Conservation (phyloP, 2,797 vertebrate species). For the Enteromius fasciolatus region DNA sequence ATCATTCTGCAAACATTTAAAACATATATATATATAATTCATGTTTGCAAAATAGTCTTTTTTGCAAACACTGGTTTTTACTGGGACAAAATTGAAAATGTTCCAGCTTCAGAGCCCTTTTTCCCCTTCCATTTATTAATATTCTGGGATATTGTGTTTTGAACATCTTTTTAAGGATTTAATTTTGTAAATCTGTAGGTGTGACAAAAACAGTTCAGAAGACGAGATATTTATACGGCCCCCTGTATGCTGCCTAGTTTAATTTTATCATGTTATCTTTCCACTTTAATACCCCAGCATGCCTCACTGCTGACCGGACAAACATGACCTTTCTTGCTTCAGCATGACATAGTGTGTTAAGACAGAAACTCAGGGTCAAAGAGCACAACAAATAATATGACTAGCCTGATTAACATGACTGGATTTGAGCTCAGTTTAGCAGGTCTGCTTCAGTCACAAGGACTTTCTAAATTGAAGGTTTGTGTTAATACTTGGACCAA, state of each 20-base stretch:
- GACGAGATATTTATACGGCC: background rate
- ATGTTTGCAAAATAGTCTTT: background rate
- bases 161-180: constrained; percentile 26
- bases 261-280: constrained; percentile 45
- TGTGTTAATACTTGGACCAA: constrained; percentile 33
- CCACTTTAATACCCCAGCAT: constrained; percentile 37
- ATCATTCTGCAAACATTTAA: constrained; percentile 25
- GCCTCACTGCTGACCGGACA: constrained; percentile 20
- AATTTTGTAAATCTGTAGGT: constrained; percentile 57
- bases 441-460: constrained; percentile 16
- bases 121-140: background rate
- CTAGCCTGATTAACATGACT: constrained; percentile 23
- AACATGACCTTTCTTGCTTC: constrained; percentile 20
- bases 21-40: background rate
- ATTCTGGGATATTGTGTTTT: background rate
- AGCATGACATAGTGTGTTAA: background rate
- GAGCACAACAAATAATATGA: constrained; percentile 19
- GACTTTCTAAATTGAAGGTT: constrained; percentile 15
- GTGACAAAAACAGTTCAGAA: constrained; percentile 57
- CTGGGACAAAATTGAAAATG: background rate
- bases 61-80: background rate
- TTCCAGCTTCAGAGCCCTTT: background rate
- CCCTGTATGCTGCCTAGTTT: constrained; percentile 13
- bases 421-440: constrained; percentile 34
- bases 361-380: constrained; percentile 3